phyloP scores from a whole-genome alignment of 2,797 vertebrate genomes.

The Mormyrus proboscirostris region DNA sequence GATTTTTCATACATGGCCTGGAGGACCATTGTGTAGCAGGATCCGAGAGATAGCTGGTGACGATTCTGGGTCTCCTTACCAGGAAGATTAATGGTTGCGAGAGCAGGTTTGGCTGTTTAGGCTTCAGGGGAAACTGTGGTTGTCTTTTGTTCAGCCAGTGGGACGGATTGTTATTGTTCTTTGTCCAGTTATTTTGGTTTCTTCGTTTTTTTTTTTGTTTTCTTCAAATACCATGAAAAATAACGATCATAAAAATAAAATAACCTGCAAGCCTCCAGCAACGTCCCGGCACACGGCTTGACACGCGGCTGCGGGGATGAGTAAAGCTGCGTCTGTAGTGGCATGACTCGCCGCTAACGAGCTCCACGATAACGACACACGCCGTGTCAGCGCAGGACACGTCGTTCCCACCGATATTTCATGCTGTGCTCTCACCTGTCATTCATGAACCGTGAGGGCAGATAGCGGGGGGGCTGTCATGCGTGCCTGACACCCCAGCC shows the following conservation, averaged over 20 bases:
- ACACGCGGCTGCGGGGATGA: neutral
- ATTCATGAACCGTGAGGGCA: neutral
- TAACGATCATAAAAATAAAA: neutral
- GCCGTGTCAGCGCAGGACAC: neutral
- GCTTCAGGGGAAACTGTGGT: neutral
- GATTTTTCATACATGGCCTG: neutral
- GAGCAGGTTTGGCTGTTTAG: neutral
- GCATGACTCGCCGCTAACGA: neutral
- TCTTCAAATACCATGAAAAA: neutral
- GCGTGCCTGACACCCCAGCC: neutral
- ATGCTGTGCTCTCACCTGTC: neutral
- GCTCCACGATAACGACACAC: neutral
- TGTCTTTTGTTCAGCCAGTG: neutral
- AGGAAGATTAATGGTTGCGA: neutral
- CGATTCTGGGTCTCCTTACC: neutral
- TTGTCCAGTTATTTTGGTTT: neutral
- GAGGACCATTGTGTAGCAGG: neutral
- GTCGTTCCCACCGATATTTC: neutral
- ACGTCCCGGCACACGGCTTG: neutral
- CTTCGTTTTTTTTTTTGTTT: neutral
- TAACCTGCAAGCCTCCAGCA: neutral
- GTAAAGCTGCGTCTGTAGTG: neutral
- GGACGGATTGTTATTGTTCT: neutral
- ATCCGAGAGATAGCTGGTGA: neutral
- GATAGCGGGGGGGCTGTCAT: neutral